These are phyloP conservation scores for Aplodontia rufa DNA, from an alignment of 2,113 vertebrate genomes.

Conservation along the genomic window DNA sequence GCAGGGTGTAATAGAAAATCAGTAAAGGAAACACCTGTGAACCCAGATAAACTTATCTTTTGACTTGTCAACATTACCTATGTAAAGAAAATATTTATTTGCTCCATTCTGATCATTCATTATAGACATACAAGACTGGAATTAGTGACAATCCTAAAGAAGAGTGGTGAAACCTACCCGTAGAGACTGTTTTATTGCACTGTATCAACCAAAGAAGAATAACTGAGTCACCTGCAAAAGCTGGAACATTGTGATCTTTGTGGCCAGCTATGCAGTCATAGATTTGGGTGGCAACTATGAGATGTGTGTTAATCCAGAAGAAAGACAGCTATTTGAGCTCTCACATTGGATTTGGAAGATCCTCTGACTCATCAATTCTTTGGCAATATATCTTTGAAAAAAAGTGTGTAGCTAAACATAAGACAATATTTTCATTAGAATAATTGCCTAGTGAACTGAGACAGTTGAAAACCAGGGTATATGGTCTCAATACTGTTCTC, in stretches of 20 bases:
- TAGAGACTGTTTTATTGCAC: not conserved
- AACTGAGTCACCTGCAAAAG: not conserved
- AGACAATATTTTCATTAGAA: not conserved
- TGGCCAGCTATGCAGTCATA: accelerated
- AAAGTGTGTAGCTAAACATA: not conserved
- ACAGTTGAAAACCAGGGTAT: not conserved
- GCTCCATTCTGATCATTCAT: not conserved
- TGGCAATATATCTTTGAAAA: not conserved
- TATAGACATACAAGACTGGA: not conserved
- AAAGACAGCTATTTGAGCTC: not conserved
- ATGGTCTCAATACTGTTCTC: not conserved
- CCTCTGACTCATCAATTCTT: not conserved
- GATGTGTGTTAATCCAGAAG: not conserved
- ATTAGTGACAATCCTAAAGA: not conserved
- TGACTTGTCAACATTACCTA: no score
- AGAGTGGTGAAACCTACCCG: not conserved
- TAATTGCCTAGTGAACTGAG: not conserved
- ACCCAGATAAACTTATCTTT: not conserved
- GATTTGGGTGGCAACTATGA: not conserved
- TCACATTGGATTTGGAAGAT: not conserved
- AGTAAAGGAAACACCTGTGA: not conserved
- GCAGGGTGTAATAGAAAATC: not conserved
- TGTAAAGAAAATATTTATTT: not conserved
- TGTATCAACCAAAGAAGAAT: not conserved
- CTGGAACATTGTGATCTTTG: not conserved